These are phyloP conservation scores for Penaeus japonicus DNA, from an alignment of 1,140 invertebrate genomes.

Conservation along the genomic window DNA sequence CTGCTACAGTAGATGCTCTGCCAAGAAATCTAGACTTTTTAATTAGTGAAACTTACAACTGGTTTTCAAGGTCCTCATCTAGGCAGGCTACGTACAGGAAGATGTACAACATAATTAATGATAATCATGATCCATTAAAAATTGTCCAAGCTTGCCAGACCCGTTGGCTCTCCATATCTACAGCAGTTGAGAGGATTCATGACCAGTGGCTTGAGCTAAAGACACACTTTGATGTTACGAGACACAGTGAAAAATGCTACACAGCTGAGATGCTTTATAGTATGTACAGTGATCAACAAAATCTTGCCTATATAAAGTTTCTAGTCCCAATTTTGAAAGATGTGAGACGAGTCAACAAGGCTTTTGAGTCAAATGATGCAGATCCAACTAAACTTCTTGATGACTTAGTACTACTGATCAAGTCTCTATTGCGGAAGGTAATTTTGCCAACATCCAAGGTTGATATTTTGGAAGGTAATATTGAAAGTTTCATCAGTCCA, in stretches of 20 bases:
- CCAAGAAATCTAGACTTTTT: slow-evolving; percentile 24
- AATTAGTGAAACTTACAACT: slow-evolving; percentile 20
- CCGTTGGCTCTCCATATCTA: slow-evolving; percentile 63
- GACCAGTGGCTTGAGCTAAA: slow-evolving; percentile 64
- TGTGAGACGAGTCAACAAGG: neutral
- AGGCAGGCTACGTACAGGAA: neutral
- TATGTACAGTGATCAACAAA: neutral
- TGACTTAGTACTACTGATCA: too few relatives aligned
- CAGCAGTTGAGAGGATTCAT: slow-evolving; percentile 61
- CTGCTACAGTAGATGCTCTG: neutral
- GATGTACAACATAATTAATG: slow-evolving; percentile 2
- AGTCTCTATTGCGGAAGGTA: too few relatives aligned
- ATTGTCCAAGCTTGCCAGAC: slow-evolving; percentile 63
- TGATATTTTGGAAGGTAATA: too few relatives aligned
- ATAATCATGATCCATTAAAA: slow-evolving; percentile 59
- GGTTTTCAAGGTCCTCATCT: slow-evolving; percentile 22
- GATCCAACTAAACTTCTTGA: too few relatives aligned
- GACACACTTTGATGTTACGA: slow-evolving; percentile 60
- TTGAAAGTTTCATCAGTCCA: too few relatives aligned
- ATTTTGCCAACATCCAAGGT: too few relatives aligned
- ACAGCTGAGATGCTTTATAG: neutral
- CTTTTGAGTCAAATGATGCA: neutral
- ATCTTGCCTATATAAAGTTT: neutral
- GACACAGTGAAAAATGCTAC: neutral
- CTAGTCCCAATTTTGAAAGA: neutral